Percentiles rank a stretch among this genome's conserved stretches.
These are phyloP conservation scores for Glyphotaelius pellucidus DNA, from an alignment of 2,888 invertebrate genomes.

Conservation along the genomic window DNA sequence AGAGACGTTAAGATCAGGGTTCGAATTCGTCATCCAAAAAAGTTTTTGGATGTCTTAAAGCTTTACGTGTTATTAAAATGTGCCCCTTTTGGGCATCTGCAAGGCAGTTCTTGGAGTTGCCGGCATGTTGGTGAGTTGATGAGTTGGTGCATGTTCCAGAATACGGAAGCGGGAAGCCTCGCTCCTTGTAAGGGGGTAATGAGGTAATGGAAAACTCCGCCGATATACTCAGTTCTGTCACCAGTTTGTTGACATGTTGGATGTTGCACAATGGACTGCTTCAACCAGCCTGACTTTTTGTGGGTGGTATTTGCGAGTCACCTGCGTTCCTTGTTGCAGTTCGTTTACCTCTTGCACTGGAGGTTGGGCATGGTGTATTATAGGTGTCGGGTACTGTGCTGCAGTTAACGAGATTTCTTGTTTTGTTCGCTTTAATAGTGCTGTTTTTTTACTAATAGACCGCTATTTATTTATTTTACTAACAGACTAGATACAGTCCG, in stretches of 20 bases:
- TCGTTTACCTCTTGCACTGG: conserved; percentile 28
- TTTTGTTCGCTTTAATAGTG: neutral
- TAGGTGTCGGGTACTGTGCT: neutral
- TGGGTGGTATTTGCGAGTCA: conserved; percentile 4
- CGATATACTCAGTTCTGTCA: neutral
- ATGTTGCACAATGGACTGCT: conserved; percentile 6
- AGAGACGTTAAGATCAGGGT: neutral
- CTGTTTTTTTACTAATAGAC: neutral
- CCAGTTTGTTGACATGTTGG: conserved; percentile 12
- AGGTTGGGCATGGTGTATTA: neutral
- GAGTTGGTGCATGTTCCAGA: neutral
- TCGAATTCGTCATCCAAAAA: neutral
- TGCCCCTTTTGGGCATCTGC: neutral
- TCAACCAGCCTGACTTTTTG: conserved; percentile 6
- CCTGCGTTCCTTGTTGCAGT: conserved; percentile 24
- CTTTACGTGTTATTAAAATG: neutral
- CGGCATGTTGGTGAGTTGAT: neutral
- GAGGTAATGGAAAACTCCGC: neutral
- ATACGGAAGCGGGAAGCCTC: conserved; percentile 22
- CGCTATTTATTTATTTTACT: no score
- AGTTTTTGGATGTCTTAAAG: neutral
- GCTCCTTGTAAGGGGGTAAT: conserved; percentile 11
- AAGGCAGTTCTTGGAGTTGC: neutral
- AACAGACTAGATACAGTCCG: no score
- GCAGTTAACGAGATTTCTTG: conserved; percentile 10